A percentile compares a stretch with the other conserved stretches of the same genome.
Evolutionary conservation across 2,113 vertebrate genomes (phyloP).

Genomic region (Coracopsis vasa): DNA sequence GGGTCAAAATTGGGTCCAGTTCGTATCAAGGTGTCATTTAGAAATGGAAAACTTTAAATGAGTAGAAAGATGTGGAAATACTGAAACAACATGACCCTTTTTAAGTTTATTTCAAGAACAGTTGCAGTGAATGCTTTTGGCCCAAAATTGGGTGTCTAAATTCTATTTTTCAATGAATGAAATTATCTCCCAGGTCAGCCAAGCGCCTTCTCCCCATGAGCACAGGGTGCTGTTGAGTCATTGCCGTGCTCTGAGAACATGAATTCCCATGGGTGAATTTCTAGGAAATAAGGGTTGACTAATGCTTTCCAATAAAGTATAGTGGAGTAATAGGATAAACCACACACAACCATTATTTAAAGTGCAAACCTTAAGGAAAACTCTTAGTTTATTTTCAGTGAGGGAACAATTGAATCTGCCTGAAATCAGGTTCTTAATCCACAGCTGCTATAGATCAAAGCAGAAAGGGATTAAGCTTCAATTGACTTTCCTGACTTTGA

Average conservation of each 20-base stretch:
- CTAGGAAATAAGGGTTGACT: neutral
- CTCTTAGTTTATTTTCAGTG: slow-evolving; percentile 51
- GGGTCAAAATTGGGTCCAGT: neutral
- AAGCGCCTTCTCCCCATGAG: neutral
- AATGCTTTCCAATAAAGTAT: slow-evolving; percentile 53
- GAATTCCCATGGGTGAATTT: neutral
- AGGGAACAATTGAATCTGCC: slow-evolving; percentile 62
- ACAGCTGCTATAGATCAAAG: slow-evolving; percentile 77
- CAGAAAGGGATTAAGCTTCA: slow-evolving; percentile 77
- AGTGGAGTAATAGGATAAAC: neutral
- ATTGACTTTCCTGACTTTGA: slow-evolving; percentile 74
- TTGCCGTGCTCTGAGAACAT: neutral
- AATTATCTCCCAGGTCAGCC: neutral
- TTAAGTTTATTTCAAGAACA: neutral
- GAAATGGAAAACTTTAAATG: neutral
- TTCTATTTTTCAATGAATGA: neutral
- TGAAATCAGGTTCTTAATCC: slow-evolving; percentile 72
- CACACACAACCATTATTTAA: slow-evolving; percentile 60
- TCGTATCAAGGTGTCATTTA: neutral
- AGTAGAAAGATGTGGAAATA: neutral
- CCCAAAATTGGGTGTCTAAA: neutral
- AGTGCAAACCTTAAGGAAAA: slow-evolving; percentile 61
- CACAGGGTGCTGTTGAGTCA: neutral
- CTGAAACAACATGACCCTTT: neutral
- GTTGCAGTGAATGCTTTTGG: neutral